Evolutionary conservation across 2,113 vertebrate species (phyloP).

Genomic region (Limanda limanda): DNA sequence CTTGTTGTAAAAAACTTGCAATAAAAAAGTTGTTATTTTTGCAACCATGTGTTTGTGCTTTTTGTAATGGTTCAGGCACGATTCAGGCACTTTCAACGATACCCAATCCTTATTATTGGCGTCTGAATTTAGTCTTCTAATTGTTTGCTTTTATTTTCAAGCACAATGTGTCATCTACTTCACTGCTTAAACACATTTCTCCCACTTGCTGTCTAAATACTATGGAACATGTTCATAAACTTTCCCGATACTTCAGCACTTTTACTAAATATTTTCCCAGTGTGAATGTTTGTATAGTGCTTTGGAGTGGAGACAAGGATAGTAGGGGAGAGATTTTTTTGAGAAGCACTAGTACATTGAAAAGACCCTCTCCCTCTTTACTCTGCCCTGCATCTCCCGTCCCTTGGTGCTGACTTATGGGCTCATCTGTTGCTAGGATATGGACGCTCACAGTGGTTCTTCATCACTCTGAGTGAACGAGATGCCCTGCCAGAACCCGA

Average conservation of each 20-base stretch:
- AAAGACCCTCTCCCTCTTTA: conserved; percentile 29
- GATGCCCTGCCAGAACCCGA: conserved; percentile 44
- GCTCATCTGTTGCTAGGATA: conserved; percentile 65
- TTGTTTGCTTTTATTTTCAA: conserved; percentile 15
- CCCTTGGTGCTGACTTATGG: conserved; percentile 46
- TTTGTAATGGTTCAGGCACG: too few relatives aligned
- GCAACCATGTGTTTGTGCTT: too few relatives aligned
- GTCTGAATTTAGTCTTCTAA: background rate
- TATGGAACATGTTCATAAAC: background rate
- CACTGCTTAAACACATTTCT: conserved; percentile 2
- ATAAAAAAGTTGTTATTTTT: too few relatives aligned
- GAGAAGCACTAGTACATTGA: conserved; percentile 31
- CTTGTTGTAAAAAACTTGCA: too few relatives aligned
- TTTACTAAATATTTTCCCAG: background rate
- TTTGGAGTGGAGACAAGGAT: background rate
- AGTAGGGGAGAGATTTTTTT: conserved; percentile 45
- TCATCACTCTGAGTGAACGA: conserved; percentile 34
- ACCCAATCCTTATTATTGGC: too few relatives aligned
- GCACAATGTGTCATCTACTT: conserved; percentile 2
- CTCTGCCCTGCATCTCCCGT: conserved; percentile 9
- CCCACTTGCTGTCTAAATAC: background rate
- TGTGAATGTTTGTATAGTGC: background rate
- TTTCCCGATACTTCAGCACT: background rate
- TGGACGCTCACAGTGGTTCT: conserved; percentile 28
- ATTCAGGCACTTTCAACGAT: too few relatives aligned